These are phyloP conservation scores for Peromyscus attwateri DNA, from an alignment of 2,797 vertebrate genomes.

Conservation along the genomic window DNA sequence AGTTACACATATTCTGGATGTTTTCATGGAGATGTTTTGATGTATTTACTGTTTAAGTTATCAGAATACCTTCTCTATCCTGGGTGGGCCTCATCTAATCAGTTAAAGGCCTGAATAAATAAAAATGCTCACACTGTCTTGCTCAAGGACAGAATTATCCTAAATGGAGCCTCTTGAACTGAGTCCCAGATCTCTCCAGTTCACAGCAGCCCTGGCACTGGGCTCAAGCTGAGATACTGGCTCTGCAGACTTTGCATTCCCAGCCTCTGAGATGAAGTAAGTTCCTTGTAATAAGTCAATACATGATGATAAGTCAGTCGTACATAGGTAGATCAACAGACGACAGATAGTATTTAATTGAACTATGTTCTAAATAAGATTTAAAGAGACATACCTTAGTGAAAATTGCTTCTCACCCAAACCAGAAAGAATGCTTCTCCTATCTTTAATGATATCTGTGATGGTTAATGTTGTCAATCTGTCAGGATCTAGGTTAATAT, in stretches of 20 bases:
- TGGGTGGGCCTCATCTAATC: not conserved
- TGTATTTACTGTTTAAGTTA: conserved; percentile 12
- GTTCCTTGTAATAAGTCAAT: not conserved
- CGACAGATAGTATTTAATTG: not conserved
- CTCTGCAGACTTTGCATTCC: not conserved
- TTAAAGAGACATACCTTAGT: not conserved
- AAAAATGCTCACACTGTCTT: not conserved
- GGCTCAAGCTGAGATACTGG: not conserved
- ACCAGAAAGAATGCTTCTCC: not conserved
- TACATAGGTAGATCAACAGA: not conserved
- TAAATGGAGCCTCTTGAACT: not conserved
- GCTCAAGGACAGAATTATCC: not conserved
- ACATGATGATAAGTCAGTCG: not conserved
- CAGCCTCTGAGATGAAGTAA: not conserved
- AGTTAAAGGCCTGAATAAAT: not conserved
- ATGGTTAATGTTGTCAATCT: not conserved
- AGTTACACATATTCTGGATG: not conserved
- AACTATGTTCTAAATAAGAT: not conserved
- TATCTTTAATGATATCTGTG: not conserved
- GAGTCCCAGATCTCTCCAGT: not conserved
- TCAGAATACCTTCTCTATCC: not conserved
- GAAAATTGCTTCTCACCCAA: not conserved
- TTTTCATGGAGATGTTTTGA: not conserved
- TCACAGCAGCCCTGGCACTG: not conserved
- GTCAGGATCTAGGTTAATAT: not conserved